Percentiles rank a stretch among this genome's conserved stretches.
Conservation (phyloP, 2,113 vertebrate genomes). For the Bothrops jararaca region DNA sequence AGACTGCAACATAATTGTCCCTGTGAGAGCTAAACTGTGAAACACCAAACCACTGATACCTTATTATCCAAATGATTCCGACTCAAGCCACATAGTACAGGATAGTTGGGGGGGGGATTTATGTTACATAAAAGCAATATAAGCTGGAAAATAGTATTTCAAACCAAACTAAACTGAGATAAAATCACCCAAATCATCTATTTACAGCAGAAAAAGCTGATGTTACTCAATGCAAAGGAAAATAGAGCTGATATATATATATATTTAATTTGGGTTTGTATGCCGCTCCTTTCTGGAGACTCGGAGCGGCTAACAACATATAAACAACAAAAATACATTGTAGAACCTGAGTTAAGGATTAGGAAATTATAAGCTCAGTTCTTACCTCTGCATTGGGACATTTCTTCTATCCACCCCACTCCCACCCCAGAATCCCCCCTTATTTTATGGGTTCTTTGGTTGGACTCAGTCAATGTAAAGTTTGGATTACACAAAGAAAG, state of each 20-base stretch:
- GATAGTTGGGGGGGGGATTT: not conserved
- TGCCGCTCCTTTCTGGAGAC: no score
- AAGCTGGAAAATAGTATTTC: not conserved
- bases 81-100: not conserved
- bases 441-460: not conserved
- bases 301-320: no score
- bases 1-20: not conserved
- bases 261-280: no score
- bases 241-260: not conserved
- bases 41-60: not conserved
- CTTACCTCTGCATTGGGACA: not conserved
- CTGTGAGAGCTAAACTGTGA: not conserved
- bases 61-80: not conserved
- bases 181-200: not conserved
- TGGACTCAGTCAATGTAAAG: not conserved
- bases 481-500: not conserved
- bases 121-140: not conserved
- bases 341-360: not conserved
- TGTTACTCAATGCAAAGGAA: not conserved
- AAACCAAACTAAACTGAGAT: not conserved
- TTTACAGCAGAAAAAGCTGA: not conserved
- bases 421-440: not conserved
- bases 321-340: no score
- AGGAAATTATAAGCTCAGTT: not conserved
- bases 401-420: not conserved